Base-by-base conservation (phyloP, 2,888 invertebrate species). In the Chymomyza amoena region DNA sequence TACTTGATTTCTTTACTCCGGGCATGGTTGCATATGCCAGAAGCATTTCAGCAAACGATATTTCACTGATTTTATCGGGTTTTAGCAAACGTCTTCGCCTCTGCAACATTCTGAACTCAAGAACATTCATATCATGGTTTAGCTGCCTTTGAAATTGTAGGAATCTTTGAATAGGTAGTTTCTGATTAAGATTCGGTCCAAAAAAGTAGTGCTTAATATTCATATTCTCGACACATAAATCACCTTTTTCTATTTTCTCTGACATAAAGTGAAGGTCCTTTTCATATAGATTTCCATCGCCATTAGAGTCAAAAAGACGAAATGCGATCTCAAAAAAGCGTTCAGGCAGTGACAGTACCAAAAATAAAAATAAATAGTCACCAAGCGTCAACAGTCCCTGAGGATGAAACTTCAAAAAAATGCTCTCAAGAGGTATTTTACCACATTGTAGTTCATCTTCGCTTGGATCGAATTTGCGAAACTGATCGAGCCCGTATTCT, bases 321-420 rank as follows among this genome's bases (percentile, higher is more conserved):
- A 85, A 80, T 4, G 65, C 74, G 2, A 80, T 70, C 20, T 64
- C 20, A 18, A 84, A 71, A 18, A 70, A 73, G 4, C 64, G 61
- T 6, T 75, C 72, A 0, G 75, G 64, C 20, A 74, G 25, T 0
- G 64, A 52, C 5, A 78, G 32, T 1, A 87, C 7, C 39, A 66
- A 36, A 5, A 39, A 10, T 4, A 84, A 57, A 0, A 78, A 73
- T 1, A 84, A 2, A 54, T 73, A 84, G 18, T 84, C 87, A 1
- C 54, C 36, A 6, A 67, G 77, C 13, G 59, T 69, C 6, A 87
- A 25, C 13, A 86, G 59, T 0, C 79, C 81, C 2, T 73, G 39
- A 0, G 67, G 50, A 4, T 68, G 70, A 0, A 84, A 65, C 16
- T 20, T 50, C 6, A 70, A 60, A 54, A 87, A 87, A 10, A 74